phyloP scores from a whole-genome alignment of 2,113 vertebrate genomes.

The Trinectes maculatus region DNA sequence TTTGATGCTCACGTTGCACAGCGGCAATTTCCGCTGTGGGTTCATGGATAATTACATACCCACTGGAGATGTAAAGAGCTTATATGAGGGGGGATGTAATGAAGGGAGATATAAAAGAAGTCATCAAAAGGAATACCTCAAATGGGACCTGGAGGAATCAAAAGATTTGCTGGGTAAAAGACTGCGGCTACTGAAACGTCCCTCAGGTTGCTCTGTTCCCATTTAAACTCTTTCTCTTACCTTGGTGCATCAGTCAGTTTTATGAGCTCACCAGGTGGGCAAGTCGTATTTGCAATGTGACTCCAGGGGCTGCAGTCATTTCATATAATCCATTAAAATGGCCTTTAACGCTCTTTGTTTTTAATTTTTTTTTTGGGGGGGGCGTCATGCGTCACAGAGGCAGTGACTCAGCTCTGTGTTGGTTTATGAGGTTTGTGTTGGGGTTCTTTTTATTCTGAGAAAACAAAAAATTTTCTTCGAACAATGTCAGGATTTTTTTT shows the following conservation, averaged over 20 bases:
- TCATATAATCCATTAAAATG: background rate
- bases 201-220: slow-evolving; percentile 25
- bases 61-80: slow-evolving; percentile 62
- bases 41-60: slow-evolving; percentile 72
- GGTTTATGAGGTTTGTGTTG: too few relatives aligned
- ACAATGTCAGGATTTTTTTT: too few relatives aligned
- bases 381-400: background rate
- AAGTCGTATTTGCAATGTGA: background rate
- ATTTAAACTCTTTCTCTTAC: slow-evolving; percentile 17
- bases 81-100: slow-evolving; percentile 61
- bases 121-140: slow-evolving; percentile 70
- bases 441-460: too few relatives aligned
- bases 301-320: background rate
- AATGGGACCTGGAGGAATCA: slow-evolving; percentile 61
- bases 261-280: slow-evolving; percentile 16
- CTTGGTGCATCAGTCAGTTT: slow-evolving; percentile 4
- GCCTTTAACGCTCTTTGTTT: background rate
- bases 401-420: background rate
- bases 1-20: slow-evolving; percentile 43
- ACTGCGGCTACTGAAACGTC: slow-evolving; percentile 21
- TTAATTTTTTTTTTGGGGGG: background rate
- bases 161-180: slow-evolving; percentile 47
- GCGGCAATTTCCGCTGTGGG: slow-evolving; percentile 55
- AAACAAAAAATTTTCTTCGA: too few relatives aligned
- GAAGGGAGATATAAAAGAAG: slow-evolving; percentile 62